Conservation (phyloP, 1,140 invertebrate species). For the Lasaia peninsularis region DNA sequence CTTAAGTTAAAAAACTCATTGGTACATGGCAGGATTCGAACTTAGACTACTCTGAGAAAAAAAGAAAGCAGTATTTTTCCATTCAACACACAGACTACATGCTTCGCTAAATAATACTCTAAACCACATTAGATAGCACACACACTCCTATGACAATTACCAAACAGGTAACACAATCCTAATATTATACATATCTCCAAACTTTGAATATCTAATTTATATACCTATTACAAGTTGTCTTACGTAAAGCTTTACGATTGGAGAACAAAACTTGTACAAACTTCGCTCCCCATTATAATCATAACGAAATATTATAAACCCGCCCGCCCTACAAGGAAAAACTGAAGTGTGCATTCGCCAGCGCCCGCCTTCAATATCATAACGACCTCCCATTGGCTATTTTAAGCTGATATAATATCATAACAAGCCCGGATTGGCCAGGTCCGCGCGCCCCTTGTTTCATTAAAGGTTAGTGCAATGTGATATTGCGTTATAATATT, state of each 20-base stretch:
- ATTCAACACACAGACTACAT: no score
- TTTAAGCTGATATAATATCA: constrained; percentile 77
- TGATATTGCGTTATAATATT: constrained; percentile 67
- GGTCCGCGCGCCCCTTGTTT: constrained; percentile 46
- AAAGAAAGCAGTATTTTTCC: no score
- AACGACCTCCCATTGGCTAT: constrained; percentile 68
- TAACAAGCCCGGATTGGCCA: constrained; percentile 68
- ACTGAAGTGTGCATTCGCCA: constrained; percentile 46
- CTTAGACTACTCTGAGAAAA: no score
- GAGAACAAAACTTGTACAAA: constrained; percentile 37
- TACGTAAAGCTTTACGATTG: constrained; percentile 32
- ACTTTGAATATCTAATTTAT: neutral
- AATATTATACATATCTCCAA: neutral
- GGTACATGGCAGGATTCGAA: no score
- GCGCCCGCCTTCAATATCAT: constrained; percentile 74
- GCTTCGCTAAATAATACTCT: no score
- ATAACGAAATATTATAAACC: constrained; percentile 73
- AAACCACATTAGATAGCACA: no score
- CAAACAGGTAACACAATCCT: neutral
- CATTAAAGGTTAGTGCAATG: constrained; percentile 71
- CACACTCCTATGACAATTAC: no score
- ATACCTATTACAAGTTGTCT: constrained; percentile 19
- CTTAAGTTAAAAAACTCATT: no score
- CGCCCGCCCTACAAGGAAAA: constrained; percentile 68
- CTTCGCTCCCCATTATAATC: constrained; percentile 66